These are phyloP conservation scores for Ferdinandea cuprea DNA, from an alignment of 2,888 invertebrate species.

Conservation along the genomic window DNA sequence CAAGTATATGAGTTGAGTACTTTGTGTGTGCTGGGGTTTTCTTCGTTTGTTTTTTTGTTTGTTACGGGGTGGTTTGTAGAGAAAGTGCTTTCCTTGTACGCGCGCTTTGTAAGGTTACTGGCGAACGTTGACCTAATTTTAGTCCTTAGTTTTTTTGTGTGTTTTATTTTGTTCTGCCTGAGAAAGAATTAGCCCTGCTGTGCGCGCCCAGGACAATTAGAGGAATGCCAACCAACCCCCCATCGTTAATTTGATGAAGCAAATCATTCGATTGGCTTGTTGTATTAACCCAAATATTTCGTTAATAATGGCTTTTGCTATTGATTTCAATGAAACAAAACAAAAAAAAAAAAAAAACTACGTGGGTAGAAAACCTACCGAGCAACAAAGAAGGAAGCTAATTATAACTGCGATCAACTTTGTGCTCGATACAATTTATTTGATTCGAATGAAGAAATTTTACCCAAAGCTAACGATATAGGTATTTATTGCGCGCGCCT, in stretches of 20 bases:
- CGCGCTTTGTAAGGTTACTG: conserved; percentile 72
- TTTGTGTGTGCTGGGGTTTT: conserved; percentile 17
- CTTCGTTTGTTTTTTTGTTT: no score
- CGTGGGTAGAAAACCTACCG: conserved; percentile 6
- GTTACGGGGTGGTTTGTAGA: conserved; percentile 68
- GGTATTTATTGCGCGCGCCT: conserved; percentile 30
- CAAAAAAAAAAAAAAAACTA: neutral
- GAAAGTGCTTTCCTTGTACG: conserved; percentile 74
- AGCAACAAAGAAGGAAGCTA: conserved; percentile 13
- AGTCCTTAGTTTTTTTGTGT: conserved; percentile 16
- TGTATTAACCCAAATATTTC: conserved; percentile 56
- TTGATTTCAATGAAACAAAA: conserved; percentile 13
- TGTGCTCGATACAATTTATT: conserved; percentile 36
- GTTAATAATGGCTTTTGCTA: conserved; percentile 11
- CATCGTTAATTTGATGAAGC: conserved; percentile 36
- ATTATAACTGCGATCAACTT: conserved; percentile 13
- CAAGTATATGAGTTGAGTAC: conserved; percentile 7
- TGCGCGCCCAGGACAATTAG: conserved; percentile 57
- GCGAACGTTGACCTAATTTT: conserved; percentile 64
- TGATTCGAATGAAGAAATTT: conserved; percentile 22
- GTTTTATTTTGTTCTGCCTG: neutral
- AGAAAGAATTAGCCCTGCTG: conserved; percentile 25
- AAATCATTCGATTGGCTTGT: conserved; percentile 50
- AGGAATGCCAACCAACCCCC: conserved; percentile 39
- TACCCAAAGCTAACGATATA: conserved; percentile 19